phyloP scores from a whole-genome alignment of 2,797 vertebrate species.

The Botia almorhae region DNA sequence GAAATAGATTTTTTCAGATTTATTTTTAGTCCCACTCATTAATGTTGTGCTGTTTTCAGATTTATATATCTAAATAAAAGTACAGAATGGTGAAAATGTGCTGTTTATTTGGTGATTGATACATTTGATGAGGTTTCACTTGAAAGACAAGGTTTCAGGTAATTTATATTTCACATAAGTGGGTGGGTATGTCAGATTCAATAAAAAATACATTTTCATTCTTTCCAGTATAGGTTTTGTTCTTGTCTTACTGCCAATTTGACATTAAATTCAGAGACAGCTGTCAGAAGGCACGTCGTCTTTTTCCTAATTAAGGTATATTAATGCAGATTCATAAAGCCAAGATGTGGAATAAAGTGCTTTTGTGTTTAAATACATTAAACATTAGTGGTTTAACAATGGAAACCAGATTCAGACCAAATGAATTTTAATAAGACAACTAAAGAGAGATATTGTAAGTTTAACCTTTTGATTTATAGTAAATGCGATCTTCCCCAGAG shows the following conservation, averaged over 20 bases:
- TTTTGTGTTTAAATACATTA: slow-evolving; percentile 14
- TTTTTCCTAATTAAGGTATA: slow-evolving; percentile 70
- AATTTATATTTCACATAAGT: not conserved
- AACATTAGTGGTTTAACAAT: not conserved
- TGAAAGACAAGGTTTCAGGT: not conserved
- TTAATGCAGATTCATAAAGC: slow-evolving; percentile 16
- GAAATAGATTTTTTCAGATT: too few relatives aligned
- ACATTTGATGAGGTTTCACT: not conserved
- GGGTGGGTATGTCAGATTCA: slow-evolving; percentile 28
- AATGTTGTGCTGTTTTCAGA: too few relatives aligned
- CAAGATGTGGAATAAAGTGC: not conserved
- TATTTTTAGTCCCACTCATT: too few relatives aligned
- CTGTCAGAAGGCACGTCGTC: slow-evolving; percentile 71
- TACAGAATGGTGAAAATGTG: too few relatives aligned
- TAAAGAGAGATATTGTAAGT: slow-evolving; percentile 10
- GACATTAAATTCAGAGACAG: slow-evolving; percentile 80
- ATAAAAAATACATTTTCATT: slow-evolving; percentile 58
- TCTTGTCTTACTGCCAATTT: slow-evolving; percentile 53
- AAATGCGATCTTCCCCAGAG: slow-evolving; percentile 10
- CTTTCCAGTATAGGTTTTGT: slow-evolving; percentile 39
- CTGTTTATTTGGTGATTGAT: too few relatives aligned
- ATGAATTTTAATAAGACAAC: slow-evolving; percentile 29
- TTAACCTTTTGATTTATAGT: slow-evolving; percentile 20
- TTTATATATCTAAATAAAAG: too few relatives aligned
- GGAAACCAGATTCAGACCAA: not conserved